phyloP scores from a whole-genome alignment of 1,140 invertebrate species.

The Saccostrea glomerata region DNA sequence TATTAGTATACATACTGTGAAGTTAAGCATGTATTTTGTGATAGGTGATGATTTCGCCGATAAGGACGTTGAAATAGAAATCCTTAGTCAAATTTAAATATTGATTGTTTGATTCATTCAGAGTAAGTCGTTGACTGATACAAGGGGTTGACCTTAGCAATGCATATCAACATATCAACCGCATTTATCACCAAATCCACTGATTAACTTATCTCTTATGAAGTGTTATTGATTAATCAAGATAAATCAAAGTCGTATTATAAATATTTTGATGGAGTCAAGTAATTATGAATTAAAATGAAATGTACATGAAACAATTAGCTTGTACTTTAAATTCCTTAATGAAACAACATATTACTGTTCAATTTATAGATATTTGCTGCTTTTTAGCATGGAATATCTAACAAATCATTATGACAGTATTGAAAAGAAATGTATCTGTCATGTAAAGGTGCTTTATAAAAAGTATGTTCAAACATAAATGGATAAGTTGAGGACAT shows the following conservation, averaged over 20 bases:
- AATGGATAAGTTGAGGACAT: too few relatives aligned
- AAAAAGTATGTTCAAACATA: too few relatives aligned
- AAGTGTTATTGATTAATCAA: slow-evolving; percentile 18
- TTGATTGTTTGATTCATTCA: slow-evolving; percentile 13
- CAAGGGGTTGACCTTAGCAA: not conserved
- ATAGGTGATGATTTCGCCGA: slow-evolving; percentile 6
- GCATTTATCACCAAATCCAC: not conserved
- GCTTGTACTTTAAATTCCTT: too few relatives aligned
- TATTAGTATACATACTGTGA: not conserved
- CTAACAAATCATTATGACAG: too few relatives aligned
- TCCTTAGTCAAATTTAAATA: slow-evolving; percentile 2
- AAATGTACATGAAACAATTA: too few relatives aligned
- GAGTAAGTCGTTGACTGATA: not conserved
- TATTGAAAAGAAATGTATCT: too few relatives aligned
- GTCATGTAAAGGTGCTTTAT: too few relatives aligned
- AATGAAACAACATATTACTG: too few relatives aligned
- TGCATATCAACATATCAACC: not conserved
- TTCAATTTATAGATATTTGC: too few relatives aligned
- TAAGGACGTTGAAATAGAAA: slow-evolving; percentile 1
- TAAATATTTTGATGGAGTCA: not conserved
- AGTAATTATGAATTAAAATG: too few relatives aligned
- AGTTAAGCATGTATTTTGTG: not conserved
- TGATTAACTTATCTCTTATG: not conserved
- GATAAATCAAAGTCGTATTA: not conserved
- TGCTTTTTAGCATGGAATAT: too few relatives aligned